These are phyloP conservation scores for Acanthosepion esculentum DNA, from an alignment of 2,888 invertebrate genomes.

Conservation along the genomic window DNA sequence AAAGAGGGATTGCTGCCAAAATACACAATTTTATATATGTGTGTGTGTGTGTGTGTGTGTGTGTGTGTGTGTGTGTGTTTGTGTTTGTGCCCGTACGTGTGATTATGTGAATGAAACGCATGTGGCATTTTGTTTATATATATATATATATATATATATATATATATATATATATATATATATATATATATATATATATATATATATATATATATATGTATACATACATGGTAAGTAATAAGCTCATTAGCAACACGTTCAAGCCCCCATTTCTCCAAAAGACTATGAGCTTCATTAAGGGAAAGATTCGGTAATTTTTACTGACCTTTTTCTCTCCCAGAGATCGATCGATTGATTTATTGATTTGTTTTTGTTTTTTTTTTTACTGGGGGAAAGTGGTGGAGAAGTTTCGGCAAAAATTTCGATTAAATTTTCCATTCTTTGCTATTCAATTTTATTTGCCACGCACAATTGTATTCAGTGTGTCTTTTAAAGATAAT, in stretches of 20 bases:
- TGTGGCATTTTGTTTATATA: neutral
- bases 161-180: neutral
- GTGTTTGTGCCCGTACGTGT: no score
- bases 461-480: neutral
- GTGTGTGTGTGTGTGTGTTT: neutral
- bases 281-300: neutral
- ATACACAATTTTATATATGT: neutral
- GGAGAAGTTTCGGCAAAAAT: neutral
- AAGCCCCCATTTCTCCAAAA: neutral
- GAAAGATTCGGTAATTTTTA: neutral
- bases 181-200: neutral
- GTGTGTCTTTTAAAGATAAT: neutral
- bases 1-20: no score
- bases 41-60: neutral
- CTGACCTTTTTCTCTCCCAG: neutral
- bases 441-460: neutral
- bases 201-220: neutral
- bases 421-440: neutral
- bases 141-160: slow-evolving; percentile 22
- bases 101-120: no score
- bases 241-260: neutral
- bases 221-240: neutral
- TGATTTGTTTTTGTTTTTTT: neutral
- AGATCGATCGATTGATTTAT: slow-evolving; percentile 33
- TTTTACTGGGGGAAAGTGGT: neutral